Evolutionary conservation across 2,888 invertebrate genomes (phyloP).

Genomic region (Oegoconia quadripuncta): DNA sequence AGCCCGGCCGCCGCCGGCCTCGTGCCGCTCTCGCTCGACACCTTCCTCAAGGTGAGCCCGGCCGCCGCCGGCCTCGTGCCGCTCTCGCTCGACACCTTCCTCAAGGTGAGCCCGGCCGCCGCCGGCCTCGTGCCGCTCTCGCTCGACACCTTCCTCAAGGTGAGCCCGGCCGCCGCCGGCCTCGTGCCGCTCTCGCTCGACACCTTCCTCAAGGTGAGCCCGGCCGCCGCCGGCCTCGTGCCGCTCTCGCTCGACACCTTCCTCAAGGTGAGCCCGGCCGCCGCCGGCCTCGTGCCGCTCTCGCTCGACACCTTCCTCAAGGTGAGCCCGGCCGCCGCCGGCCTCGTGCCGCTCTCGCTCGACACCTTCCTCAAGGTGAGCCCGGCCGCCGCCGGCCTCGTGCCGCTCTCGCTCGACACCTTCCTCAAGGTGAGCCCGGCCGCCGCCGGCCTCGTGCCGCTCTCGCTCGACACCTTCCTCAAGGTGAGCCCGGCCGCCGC

Average conservation of each 20-base stretch:
- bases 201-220: conserved; percentile 65
- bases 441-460: too few species aligned
- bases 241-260: background rate
- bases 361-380: conserved; percentile 69
- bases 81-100: background rate
- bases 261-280: background rate
- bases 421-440: background rate
- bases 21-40: background rate
- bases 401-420: background rate
- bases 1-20: background rate
- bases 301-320: too few species aligned
- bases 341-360: conserved; percentile 70
- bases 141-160: conserved; percentile 37
- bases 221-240: background rate
- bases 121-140: background rate
- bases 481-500: conserved; percentile 70
- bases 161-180: conserved; percentile 66
- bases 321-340: conserved; percentile 66
- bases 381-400: background rate
- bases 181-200: conserved; percentile 72
- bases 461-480: too few species aligned
- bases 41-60: background rate
- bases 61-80: background rate
- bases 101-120: background rate
- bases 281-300: too few species aligned